These are phyloP conservation scores for Enteromius argenteus DNA, from an alignment of 2,797 vertebrate species.

Conservation along the genomic window DNA sequence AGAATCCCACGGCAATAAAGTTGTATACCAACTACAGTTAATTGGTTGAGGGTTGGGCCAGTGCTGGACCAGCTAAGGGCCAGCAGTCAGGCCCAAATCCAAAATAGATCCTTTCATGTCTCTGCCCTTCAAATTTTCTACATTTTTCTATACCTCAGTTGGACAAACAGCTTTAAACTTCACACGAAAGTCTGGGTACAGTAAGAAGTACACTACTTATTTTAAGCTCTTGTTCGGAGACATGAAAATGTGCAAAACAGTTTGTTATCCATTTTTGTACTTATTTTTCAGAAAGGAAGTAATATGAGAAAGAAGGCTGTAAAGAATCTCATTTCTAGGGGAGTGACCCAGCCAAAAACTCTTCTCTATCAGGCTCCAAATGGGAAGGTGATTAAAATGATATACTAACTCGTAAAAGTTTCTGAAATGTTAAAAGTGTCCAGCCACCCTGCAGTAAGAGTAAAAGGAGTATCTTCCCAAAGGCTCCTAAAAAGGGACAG, in stretches of 20 bases:
- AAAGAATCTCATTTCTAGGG: slow-evolving; percentile 44
- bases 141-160: slow-evolving; percentile 46
- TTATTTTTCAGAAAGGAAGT: slow-evolving; percentile 10
- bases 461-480: slow-evolving; percentile 59
- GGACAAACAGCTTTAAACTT: slow-evolving; percentile 42
- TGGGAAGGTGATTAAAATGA: slow-evolving; percentile 69
- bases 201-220: slow-evolving; percentile 32
- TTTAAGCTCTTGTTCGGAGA: neutral
- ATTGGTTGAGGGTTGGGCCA: slow-evolving; percentile 56
- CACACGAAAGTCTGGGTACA: slow-evolving; percentile 20
- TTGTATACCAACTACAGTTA: slow-evolving; percentile 67
- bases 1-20: slow-evolving; percentile 66
- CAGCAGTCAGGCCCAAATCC: slow-evolving; percentile 47
- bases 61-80: slow-evolving; percentile 33
- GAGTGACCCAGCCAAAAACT: slow-evolving; percentile 35
- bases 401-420: slow-evolving; percentile 66
- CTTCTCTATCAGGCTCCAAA: slow-evolving; percentile 58
- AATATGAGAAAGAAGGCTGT: slow-evolving; percentile 20
- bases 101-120: slow-evolving; percentile 50
- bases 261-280: slow-evolving; percentile 27
- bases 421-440: slow-evolving; percentile 68
- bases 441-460: slow-evolving; percentile 57
- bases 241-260: slow-evolving; percentile 29
- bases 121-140: slow-evolving; percentile 29
- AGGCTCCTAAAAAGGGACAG: slow-evolving; percentile 60